Base-by-base conservation (phyloP, 2,113 vertebrate genomes). In the Peromyscus maniculatus region DNA sequence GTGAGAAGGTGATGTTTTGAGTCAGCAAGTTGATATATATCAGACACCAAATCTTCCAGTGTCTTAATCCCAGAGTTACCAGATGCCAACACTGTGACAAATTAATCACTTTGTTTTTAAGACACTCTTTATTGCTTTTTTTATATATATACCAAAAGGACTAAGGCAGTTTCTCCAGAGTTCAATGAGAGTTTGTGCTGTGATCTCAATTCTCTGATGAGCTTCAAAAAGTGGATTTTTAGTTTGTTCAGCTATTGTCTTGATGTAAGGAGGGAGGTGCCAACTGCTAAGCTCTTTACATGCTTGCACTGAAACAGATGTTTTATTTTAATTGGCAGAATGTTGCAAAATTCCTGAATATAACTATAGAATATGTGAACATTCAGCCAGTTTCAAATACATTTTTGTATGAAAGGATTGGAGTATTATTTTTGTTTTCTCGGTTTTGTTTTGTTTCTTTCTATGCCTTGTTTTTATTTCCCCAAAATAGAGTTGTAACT, bases 271-370 rank as follows among this genome's bases (percentile, higher is more conserved):
- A 89, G 71, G 36, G 57, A 57, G 31, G 39, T 26, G 36, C 89
- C 13, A 89, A 67, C n/a, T 84, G 49, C 16, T 80, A 87, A 91
- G 36, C 1, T 64, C 72, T 55, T 78, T 93, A 43, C 5, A 72
- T 87, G 36, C 67, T 79, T 12, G 1, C 69, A 33, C 7, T 74
- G 55, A 87, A 79, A 86, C 33, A 87, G 43, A 91, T 26, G 4
- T 80, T 66, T 12, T 82, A 91, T 91, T 94, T 82, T 82, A 80
- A 82, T 87, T 72, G 28, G 62, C 31, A 92, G 69, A 91, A 82
- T 10, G 43, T 49, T 91, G 43, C 49, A 94, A 33, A 86, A 66
- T 62, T 74, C 79, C 21, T 31, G 31, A 17, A 33, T 67, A 67
- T 10, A 21, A 46, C 78, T 59, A 94, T 9, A 62, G 69, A 88